Conservation (phyloP, 2,113 vertebrate genomes). For the Tyto alba region DNA sequence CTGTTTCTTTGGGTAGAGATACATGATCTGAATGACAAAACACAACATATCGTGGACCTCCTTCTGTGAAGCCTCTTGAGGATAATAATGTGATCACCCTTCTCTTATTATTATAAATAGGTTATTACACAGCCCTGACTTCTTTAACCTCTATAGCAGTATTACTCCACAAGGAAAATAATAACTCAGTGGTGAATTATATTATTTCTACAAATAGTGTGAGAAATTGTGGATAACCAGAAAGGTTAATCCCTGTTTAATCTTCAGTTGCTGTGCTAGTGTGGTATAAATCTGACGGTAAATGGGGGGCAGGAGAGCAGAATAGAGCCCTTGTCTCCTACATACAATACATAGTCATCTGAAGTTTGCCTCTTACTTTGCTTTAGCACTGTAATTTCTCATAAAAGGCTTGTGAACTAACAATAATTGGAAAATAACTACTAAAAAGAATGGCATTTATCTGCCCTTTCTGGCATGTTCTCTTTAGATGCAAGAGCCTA, state of each 20-base stretch:
- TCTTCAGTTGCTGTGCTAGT: neutral
- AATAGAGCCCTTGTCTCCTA: neutral
- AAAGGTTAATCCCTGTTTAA: slow-evolving; percentile 39
- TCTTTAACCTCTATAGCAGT: neutral
- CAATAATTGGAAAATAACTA: neutral
- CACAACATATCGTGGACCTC: neutral
- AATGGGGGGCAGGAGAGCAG: neutral
- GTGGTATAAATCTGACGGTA: neutral
- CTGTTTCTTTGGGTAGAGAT: neutral
- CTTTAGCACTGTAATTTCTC: neutral
- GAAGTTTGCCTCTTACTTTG: neutral
- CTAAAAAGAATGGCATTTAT: neutral
- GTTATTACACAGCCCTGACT: neutral
- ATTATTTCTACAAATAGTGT: neutral
- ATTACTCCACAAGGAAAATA: slow-evolving; percentile 11
- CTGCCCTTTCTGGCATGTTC: neutral
- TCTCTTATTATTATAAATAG: neutral
- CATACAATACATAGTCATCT: neutral
- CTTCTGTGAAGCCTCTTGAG: neutral
- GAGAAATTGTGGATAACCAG: neutral
- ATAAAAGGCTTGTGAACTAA: neutral
- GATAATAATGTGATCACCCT: neutral
- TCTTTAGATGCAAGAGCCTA: neutral
- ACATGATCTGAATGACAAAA: neutral
- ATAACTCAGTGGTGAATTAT: slow-evolving; percentile 2